Evolutionary conservation across 1,140 invertebrate species (phyloP), one percentile per base, ranked within the genome.

Genomic region (Tenebrio molitor): DNA sequence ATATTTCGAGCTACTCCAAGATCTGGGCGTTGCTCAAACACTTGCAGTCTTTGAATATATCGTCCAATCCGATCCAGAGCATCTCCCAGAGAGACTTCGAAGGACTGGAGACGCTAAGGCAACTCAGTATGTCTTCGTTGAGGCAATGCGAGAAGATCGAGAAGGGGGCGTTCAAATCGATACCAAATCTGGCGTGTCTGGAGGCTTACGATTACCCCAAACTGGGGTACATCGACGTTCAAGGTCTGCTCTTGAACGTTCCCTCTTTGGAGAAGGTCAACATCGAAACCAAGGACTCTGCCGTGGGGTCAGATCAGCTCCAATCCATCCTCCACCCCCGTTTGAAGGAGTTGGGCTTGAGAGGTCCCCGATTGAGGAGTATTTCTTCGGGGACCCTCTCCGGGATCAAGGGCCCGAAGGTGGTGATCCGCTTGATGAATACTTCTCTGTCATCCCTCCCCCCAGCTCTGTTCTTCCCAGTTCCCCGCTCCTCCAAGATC

Each of bases 401-500:
- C 0, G 94, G 94, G 1, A 84, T 97, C 0, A 91, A 93, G 77
- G 79, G 75, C 21, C 87, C 87, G 10, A 81, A 87, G 6, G 86
- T 97, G n/a, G 86, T 85, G 0, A 88, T 97, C 8, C 87, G 89
- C 50, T 81, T 97, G 7, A 87, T 89, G 10, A 93, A 96, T 78
- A 96, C 95, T 1, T 95, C 92, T 0, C 80, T 97, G 1, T 89
- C 88, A 21, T 84, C 87, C 0, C 84, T 97, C 69, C 93, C 93
- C 1, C 90, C 93, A 2, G 90, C 93, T 0, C 79, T 97, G 15
- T 88, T 97, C 58, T 94, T 96, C 77, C 93, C 95, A 0, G 88
- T 97, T n/a, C 95, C 95, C 0, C 88, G 94, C 77, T 97, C 95
- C 1, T 94, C 93, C 0, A 88, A 89, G 66, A 89, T 97, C 12